phyloP scores from a whole-genome alignment of 2,888 invertebrate genomes.

The Spicauda simplicius region DNA sequence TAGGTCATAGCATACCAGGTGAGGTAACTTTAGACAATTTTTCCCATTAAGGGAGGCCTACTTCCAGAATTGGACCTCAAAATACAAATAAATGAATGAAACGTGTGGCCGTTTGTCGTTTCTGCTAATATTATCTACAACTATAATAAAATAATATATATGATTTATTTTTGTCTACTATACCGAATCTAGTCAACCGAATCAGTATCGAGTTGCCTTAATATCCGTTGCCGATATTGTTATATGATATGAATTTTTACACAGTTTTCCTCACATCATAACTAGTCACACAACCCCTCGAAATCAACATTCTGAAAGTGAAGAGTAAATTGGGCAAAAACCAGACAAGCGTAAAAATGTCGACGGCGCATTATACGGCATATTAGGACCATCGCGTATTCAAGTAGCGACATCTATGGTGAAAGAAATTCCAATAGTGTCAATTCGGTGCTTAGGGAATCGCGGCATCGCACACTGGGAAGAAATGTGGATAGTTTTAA shows the following conservation, averaged over 20 bases:
- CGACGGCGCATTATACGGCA: constrained; percentile 9
- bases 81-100: too few relatives aligned
- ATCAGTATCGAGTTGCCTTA: too few relatives aligned
- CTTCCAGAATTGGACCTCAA: too few relatives aligned
- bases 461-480: not conserved
- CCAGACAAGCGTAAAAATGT: constrained; percentile 15
- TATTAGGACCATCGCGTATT: constrained; percentile 19
- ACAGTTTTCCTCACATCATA: not conserved
- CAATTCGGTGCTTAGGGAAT: constrained; percentile 7
- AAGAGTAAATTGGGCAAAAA: constrained; percentile 6
- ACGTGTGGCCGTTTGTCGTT: too few relatives aligned
- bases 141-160: too few relatives aligned
- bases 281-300: constrained; percentile 1
- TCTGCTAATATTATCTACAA: too few relatives aligned
- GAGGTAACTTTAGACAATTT: too few relatives aligned
- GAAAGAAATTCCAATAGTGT: constrained; percentile 22
- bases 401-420: constrained; percentile 8
- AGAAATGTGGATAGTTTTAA: not conserved
- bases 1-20: too few relatives aligned
- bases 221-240: not conserved
- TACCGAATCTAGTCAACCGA: too few relatives aligned
- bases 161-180: too few relatives aligned
- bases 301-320: not conserved
- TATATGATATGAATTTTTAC: not conserved
- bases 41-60: too few relatives aligned